Conservation (phyloP, 2,797 vertebrate species). For the Trachurus trachurus region DNA sequence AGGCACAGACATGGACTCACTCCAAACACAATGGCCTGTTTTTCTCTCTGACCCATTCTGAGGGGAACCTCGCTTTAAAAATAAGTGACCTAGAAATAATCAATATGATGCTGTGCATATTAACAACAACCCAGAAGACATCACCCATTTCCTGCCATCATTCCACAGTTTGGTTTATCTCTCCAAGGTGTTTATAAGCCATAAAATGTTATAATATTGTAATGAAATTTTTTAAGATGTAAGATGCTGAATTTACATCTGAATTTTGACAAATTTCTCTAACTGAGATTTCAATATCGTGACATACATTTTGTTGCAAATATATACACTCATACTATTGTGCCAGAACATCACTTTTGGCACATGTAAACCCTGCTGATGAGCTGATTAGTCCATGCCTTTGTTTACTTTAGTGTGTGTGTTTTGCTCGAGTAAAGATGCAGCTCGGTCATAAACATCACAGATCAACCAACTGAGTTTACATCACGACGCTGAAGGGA, state of each 20-base stretch:
- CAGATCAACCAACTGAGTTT: conserved; percentile 38
- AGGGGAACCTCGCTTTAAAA: conserved; percentile 71
- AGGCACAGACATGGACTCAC: conserved; percentile 42
- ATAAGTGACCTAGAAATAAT: conserved; percentile 78
- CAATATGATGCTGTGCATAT: conserved; percentile 63
- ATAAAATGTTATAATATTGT: neutral
- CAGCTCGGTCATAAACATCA: conserved; percentile 56
- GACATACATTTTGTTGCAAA: neutral
- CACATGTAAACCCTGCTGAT: conserved; percentile 17
- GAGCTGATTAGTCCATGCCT: conserved; percentile 2
- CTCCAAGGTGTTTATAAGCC: conserved; percentile 10
- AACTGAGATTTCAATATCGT: neutral
- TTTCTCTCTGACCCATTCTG: conserved; percentile 59
- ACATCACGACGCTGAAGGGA: conserved; percentile 40
- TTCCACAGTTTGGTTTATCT: conserved; percentile 5
- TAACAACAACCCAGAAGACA: conserved; percentile 60
- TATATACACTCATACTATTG: no score
- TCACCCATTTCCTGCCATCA: conserved; percentile 25
- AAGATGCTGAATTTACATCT: neutral
- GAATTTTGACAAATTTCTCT: neutral
- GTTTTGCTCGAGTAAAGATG: conserved; percentile 31
- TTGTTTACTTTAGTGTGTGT: conserved; percentile 41
- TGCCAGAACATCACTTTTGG: neutral
- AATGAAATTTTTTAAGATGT: neutral
- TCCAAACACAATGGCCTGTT: conserved; percentile 76